Evolutionary conservation across 2,888 invertebrate species (phyloP).

Genomic region (Thymelicus acteon): DNA sequence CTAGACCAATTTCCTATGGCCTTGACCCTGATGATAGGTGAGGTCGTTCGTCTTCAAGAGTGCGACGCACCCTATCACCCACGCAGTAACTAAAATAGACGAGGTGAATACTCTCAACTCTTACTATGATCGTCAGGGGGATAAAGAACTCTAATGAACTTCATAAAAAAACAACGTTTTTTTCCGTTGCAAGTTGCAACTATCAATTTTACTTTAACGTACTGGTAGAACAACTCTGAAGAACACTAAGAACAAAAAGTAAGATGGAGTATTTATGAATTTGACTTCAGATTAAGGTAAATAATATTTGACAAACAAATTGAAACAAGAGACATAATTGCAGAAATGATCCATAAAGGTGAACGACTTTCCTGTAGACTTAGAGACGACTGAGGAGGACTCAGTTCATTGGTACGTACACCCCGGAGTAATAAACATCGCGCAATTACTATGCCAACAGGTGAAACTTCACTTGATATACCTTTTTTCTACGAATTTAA

Average conservation of each 20-base stretch:
- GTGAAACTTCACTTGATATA: conserved; percentile 11
- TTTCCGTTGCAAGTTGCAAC: not conserved
- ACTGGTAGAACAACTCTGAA: too few species aligned
- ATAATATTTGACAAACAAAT: not conserved
- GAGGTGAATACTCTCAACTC: conserved; percentile 66
- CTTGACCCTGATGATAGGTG: conserved; percentile 51
- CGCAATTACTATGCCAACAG: conserved; percentile 6
- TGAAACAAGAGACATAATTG: conserved; percentile 2
- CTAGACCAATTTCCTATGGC: conserved; percentile 44
- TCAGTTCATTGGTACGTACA: conserved; percentile 14
- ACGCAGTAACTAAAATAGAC: conserved; percentile 75
- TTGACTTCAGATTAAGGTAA: not conserved
- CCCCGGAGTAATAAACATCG: conserved; percentile 15
- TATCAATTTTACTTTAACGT: not conserved
- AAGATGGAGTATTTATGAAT: too few species aligned
- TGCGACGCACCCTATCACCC: conserved; percentile 73
- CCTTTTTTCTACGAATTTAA: not conserved
- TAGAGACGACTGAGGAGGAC: conserved; percentile 32
- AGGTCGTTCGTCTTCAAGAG: conserved; percentile 55
- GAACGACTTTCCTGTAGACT: conserved; percentile 43
- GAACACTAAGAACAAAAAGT: too few species aligned
- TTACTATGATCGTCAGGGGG: conserved; percentile 44
- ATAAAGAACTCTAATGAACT: conserved; percentile 44
- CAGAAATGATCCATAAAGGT: conserved; percentile 33
- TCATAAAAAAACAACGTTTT: conserved; percentile 6